Percentiles rank a stretch among this genome's conserved stretches.
Evolutionary conservation across 2,113 vertebrate species (phyloP).

Genomic region (Tragulus kanchil): DNA sequence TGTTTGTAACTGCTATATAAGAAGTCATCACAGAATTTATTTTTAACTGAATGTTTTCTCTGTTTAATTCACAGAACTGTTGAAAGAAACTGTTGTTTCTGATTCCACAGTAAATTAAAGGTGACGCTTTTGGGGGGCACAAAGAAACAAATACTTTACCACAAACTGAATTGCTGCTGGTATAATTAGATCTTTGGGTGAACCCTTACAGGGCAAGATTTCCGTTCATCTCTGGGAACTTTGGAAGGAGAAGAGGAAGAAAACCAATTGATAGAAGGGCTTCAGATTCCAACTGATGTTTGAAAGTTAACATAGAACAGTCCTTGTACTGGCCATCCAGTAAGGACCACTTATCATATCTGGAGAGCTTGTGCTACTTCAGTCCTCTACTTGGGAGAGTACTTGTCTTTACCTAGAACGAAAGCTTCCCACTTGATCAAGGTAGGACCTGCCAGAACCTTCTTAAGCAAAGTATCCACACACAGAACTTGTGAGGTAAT

Average conservation of each 20-base stretch:
- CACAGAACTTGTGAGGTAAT: background rate
- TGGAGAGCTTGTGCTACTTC: background rate
- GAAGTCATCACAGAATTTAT: conserved; percentile 31
- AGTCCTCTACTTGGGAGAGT: background rate
- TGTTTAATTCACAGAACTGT: conserved; percentile 25
- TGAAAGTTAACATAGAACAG: conserved; percentile 13
- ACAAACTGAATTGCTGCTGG: background rate
- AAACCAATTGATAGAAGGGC: background rate
- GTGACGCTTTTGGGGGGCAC: background rate
- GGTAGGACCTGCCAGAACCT: background rate
- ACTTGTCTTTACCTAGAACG: background rate
- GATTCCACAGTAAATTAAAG: conserved; percentile 20
- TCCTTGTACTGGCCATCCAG: background rate
- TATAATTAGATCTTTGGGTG: conserved; percentile 48
- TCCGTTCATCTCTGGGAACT: background rate
- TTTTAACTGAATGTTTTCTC: conserved; percentile 57
- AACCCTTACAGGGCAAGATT: background rate
- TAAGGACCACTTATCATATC: background rate
- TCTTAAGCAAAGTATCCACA: background rate
- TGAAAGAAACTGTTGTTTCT: conserved; percentile 56
- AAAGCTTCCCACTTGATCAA: background rate
- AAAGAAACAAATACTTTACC: conserved; percentile 24
- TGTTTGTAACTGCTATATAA: background rate
- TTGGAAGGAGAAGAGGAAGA: background rate
- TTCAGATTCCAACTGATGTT: background rate